Base-by-base conservation (phyloP, 2,797 vertebrate genomes). In the Nyctibius grandis region DNA sequence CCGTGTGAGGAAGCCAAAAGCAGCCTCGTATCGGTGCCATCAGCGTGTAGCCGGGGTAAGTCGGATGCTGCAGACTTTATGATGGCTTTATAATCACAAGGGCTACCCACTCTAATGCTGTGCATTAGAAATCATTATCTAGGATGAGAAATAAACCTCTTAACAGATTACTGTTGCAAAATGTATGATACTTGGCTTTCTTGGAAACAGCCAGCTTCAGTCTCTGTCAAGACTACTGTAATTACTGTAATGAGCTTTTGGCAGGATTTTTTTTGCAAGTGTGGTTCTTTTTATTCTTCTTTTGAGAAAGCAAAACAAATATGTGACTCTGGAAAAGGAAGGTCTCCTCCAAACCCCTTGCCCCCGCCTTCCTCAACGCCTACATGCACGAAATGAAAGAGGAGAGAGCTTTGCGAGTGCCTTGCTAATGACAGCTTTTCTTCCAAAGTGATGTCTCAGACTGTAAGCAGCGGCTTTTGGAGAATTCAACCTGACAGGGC, bases 401-500 rank as follows among this genome's bases (percentile, higher is more conserved):
- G 73, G 36, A 70, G 50, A 73, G 48, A 57, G 68, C 31, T 87
- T n/a, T 11, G 63, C 2, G 13, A 50, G 64, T 40, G 75, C 9
- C 82, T 59, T 60, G 70, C 59, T 93, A 75, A 89, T 70, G 87
- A 83, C 33, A 45, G 48, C 63, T 82, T 80, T 54, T 83, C 44
- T 64, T 61, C 93, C 63, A 64, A 33, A 47, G 90, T 42, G 48
- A 38, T 70, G 73, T 11, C 94, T 95, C 7, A 38, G 67, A 73
- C 65, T 78, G 84, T 12, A 69, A 91, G 93, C 90, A 95, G 78
- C 85, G 97, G 94, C 80, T 93, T 74, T 54, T 88, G 76, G 83
- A 92, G 95, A 78, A 67, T 34, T 93, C 91, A 95, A 1, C 83
- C 91, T 67, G 74, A 90, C 89, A 81, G 87, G 63, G 47, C 91